Percentiles rank a stretch among this genome's conserved stretches.
Evolutionary conservation across 2,888 invertebrate species (phyloP).

Genomic region (Rugalucina vietnamica): DNA sequence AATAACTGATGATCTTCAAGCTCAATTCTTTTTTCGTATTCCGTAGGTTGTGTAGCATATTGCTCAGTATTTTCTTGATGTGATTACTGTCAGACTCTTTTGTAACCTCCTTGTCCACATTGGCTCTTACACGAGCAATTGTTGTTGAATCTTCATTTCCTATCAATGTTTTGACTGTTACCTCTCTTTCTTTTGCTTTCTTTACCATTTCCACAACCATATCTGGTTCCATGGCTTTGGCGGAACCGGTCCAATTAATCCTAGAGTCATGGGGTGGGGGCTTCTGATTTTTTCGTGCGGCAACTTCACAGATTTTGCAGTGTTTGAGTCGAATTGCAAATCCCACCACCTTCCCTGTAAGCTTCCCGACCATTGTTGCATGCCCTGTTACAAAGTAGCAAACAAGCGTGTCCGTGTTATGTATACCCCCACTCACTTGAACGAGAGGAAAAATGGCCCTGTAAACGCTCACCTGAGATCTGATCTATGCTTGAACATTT

Average conservation of each 20-base stretch:
- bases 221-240: slow-evolving; percentile 44
- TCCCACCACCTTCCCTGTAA: slow-evolving; percentile 35
- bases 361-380: slow-evolving; percentile 24
- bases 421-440: too few relatives aligned
- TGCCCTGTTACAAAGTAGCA: too few relatives aligned
- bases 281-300: background rate
- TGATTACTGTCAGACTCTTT: slow-evolving; percentile 37
- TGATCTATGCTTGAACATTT: too few relatives aligned
- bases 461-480: too few relatives aligned
- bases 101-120: background rate
- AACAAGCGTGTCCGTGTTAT: too few relatives aligned
- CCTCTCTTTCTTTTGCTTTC: background rate
- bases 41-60: slow-evolving; percentile 15
- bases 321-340: slow-evolving; percentile 11
- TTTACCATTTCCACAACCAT: slow-evolving; percentile 39
- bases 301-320: slow-evolving; percentile 13
- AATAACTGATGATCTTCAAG: slow-evolving; percentile 18
- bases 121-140: background rate
- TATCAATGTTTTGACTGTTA: background rate
- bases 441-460: too few relatives aligned
- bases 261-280: slow-evolving; percentile 24
- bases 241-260: slow-evolving; percentile 43
- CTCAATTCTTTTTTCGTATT: slow-evolving; percentile 2
- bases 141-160: slow-evolving; percentile 35
- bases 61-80: slow-evolving; percentile 20